These are phyloP conservation scores for Sericinus montela DNA, from an alignment of 2,888 invertebrate species.

Conservation along the genomic window DNA sequence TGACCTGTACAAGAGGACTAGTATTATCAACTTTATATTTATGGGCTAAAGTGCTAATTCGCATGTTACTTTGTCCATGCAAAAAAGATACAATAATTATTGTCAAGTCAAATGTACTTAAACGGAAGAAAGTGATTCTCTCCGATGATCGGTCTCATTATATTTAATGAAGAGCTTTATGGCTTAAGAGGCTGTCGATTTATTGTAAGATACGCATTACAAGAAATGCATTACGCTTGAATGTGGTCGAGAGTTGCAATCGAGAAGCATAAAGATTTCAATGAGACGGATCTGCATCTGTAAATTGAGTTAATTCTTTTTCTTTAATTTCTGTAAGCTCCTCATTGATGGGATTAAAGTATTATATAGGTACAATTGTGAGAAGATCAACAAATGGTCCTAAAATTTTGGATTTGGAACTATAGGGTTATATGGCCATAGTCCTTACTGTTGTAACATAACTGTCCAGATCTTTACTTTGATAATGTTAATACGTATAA, in stretches of 20 bases:
- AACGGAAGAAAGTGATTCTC: slow-evolving; percentile 39
- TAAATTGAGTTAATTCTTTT: not conserved
- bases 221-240: slow-evolving; percentile 3
- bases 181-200: slow-evolving; percentile 20
- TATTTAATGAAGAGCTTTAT: slow-evolving; percentile 28
- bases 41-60: slow-evolving; percentile 20
- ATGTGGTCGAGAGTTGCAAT: not conserved
- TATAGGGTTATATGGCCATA: no score
- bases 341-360: slow-evolving; percentile 11
- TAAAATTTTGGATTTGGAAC: no score
- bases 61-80: not conserved
- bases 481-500: no score
- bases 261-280: not conserved
- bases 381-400: not conserved
- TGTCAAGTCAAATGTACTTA: slow-evolving; percentile 44
- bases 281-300: not conserved
- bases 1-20: slow-evolving; percentile 19
- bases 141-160: slow-evolving; percentile 28
- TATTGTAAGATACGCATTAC: slow-evolving; percentile 4
- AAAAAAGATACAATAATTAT: slow-evolving; percentile 42
- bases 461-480: no score
- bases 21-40: slow-evolving; percentile 16
- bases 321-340: not conserved
- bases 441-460: no score
- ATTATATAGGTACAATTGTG: not conserved